Percentiles rank a stretch among this genome's conserved stretches.
Conservation (phyloP, 1,140 invertebrate species). For the Bombus picipes region DNA sequence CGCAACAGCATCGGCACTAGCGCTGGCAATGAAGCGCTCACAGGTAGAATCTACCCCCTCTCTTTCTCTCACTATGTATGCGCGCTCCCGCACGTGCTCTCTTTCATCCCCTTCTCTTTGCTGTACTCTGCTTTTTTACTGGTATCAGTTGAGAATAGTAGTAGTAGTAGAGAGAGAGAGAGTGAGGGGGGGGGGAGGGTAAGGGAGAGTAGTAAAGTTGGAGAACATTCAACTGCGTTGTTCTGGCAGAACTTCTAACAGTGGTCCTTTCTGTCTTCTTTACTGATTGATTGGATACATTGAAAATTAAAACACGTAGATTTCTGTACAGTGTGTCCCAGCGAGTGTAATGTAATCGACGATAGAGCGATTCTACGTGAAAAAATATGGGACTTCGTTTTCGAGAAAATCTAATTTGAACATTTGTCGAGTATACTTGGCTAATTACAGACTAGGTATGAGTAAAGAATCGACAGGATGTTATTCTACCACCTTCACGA, state of each 20-base stretch:
- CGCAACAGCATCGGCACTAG: conserved; percentile 51
- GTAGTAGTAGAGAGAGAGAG: neutral
- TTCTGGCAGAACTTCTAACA: conserved; percentile 16
- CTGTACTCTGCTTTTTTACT: conserved; percentile 27
- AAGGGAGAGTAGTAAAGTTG: neutral
- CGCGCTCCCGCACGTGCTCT: conserved; percentile 43
- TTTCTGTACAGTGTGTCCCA: neutral
- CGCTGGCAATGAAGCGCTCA: conserved; percentile 54
- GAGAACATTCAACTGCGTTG: conserved; percentile 11
- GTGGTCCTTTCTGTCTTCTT: neutral
- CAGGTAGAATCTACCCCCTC: conserved; percentile 44
- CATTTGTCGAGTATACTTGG: too few relatives aligned
- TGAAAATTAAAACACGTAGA: neutral
- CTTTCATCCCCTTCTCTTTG: conserved; percentile 19
- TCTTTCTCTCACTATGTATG: conserved; percentile 24
- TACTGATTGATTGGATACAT: neutral
- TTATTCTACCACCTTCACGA: too few relatives aligned
- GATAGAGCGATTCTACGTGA: too few relatives aligned
- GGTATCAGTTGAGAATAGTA: conserved; percentile 13
- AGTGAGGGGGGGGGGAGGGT: neutral
- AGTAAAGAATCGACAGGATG: too few relatives aligned
- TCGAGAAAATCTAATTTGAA: too few relatives aligned
- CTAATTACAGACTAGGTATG: too few relatives aligned
- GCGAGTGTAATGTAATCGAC: too few relatives aligned
- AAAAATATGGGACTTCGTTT: too few relatives aligned